Conservation (phyloP, 2,888 invertebrate genomes). For the Tenthredo notha region DNA sequence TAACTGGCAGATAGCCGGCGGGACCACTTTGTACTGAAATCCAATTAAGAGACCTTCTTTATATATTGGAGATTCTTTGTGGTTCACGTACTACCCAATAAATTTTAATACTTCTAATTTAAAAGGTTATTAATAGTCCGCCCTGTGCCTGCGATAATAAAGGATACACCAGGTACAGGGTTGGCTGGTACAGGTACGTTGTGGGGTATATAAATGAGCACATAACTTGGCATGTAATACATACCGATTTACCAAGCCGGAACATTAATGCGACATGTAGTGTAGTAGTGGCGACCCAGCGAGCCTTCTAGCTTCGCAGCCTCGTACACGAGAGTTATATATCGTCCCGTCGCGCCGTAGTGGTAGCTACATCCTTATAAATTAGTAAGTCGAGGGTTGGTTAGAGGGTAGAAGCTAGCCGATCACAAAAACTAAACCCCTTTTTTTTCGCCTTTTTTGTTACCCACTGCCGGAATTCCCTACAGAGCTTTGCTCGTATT, state of each 20-base stretch:
- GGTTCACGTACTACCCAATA: constrained; percentile 36
- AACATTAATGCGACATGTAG: constrained; percentile 50
- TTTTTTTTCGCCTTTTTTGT: not conserved
- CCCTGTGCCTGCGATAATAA: not conserved
- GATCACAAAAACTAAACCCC: constrained; percentile 34
- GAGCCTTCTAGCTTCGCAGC: constrained; percentile 21
- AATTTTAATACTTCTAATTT: constrained; percentile 49
- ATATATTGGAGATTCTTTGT: constrained; percentile 28
- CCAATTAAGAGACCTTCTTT: constrained; percentile 47
- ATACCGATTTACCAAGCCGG: constrained; percentile 41
- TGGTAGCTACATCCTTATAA: constrained; percentile 49
- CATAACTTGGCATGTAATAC: constrained; percentile 35
- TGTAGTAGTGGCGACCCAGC: constrained; percentile 30
- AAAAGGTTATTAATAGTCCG: constrained; percentile 38
- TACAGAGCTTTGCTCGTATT: not conserved
- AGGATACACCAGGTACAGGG: constrained; percentile 1
- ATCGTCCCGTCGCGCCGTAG: constrained; percentile 39
- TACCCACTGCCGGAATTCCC: constrained; percentile 31
- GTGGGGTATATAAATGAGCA: constrained; percentile 35
- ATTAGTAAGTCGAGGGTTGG: constrained; percentile 47
- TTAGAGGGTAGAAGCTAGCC: constrained; percentile 5
- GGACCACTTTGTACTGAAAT: constrained; percentile 48
- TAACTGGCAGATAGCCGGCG: constrained; percentile 28
- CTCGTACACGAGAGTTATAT: constrained; percentile 43
- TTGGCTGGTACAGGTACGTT: not conserved